These are phyloP conservation scores for Montipora cactus DNA, from an alignment of 64 coral and sea anemone genomes.

Conservation along the genomic window DNA sequence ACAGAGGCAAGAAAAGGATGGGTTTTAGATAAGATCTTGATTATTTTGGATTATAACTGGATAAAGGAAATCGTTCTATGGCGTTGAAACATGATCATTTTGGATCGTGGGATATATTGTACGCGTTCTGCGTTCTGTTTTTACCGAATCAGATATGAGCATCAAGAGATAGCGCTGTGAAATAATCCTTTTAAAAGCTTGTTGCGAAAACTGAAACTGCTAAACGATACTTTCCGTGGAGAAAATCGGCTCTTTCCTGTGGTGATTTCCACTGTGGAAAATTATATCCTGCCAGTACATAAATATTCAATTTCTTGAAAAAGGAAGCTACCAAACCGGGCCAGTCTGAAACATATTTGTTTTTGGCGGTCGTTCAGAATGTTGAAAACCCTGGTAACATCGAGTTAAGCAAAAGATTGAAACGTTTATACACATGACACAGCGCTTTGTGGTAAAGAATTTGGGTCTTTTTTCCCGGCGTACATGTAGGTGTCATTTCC, in stretches of 20 bases:
- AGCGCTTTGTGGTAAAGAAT: background rate
- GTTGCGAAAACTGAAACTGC: background rate
- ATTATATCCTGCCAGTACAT: background rate
- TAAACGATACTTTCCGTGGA: background rate
- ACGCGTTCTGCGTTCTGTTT: background rate
- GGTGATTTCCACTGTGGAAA: background rate
- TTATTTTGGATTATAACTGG: constrained; percentile 26
- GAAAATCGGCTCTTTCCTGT: background rate
- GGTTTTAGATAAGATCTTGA: constrained; percentile 32
- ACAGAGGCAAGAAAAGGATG: background rate
- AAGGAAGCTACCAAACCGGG: background rate
- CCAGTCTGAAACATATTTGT: background rate
- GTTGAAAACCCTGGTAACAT: no score
- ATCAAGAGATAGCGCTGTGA: no score
- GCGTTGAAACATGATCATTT: background rate
- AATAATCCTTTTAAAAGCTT: background rate
- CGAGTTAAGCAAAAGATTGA: no score
- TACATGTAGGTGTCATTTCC: background rate
- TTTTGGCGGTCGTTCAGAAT: background rate
- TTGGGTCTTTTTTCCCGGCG: background rate
- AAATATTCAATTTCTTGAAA: background rate
- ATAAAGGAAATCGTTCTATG: background rate
- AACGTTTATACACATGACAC: background rate
- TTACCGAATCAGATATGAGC: background rate
- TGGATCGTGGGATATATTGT: background rate